These are phyloP conservation scores for Thunnus maccoyii DNA, from an alignment of 2,113 vertebrate genomes.

Conservation along the genomic window DNA sequence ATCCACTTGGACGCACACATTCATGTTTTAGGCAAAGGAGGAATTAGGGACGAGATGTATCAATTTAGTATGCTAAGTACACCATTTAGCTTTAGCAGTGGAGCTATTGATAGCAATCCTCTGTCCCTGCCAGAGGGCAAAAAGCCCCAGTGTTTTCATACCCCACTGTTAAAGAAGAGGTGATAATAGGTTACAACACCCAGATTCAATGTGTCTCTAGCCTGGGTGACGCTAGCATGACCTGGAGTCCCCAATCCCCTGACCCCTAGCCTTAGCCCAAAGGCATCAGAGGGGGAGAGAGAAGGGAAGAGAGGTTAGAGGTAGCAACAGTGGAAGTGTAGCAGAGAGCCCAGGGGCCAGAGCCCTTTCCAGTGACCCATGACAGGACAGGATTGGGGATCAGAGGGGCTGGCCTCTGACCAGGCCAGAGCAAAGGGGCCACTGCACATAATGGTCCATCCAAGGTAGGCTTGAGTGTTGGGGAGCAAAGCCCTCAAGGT, in stretches of 20 bases:
- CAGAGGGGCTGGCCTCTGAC: conserved; percentile 88
- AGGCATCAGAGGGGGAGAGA: conserved; percentile 79
- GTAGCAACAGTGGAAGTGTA: conserved; percentile 80
- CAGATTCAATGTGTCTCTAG: conserved; percentile 91
- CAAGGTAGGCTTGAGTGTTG: conserved; percentile 61
- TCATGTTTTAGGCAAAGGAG: conserved; percentile 63
- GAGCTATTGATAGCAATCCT: conserved; percentile 68
- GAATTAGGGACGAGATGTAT: conserved; percentile 81
- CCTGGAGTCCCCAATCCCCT: conserved; percentile 90
- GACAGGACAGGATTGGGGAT: conserved; percentile 90
- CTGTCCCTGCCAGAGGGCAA: conserved; percentile 67
- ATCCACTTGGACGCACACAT: conserved; percentile 73
- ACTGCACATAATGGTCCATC: conserved; percentile 81
- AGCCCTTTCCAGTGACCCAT: conserved; percentile 93
- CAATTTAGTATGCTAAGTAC: conserved; percentile 80
- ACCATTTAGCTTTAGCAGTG: conserved; percentile 73
- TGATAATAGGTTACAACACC: conserved; percentile 93
- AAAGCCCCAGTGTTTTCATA: conserved; percentile 82
- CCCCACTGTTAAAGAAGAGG: conserved; percentile 84
- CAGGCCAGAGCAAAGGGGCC: conserved; percentile 79
- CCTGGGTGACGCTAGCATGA: conserved; percentile 88
- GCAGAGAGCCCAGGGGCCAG: conserved; percentile 84
- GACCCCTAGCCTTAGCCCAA: conserved; percentile 88
- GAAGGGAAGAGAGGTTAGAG: conserved; percentile 62
- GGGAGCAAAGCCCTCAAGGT: conserved; percentile 57